Evolutionary conservation across 2,797 vertebrate genomes (phyloP).

Genomic region (Hafferia zeledoni): DNA sequence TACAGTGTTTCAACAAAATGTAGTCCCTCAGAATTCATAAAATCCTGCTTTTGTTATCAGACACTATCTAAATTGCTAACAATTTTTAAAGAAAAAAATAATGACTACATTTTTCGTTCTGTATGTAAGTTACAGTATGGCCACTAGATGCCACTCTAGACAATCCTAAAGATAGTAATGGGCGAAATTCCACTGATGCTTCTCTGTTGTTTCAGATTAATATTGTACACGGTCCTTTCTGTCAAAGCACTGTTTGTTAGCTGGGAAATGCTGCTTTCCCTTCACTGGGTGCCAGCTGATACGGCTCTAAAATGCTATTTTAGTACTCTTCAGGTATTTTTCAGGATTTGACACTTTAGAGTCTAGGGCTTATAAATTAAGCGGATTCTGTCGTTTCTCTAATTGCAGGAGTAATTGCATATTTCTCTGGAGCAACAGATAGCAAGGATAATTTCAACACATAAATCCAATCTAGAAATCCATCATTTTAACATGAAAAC

Average conservation of each 20-base stretch:
- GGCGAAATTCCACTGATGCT: not conserved
- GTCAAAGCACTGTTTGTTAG: not conserved
- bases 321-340: not conserved
- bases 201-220: not conserved
- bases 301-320: not conserved
- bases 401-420: not conserved
- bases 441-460: not conserved
- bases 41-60: not conserved
- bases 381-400: not conserved
- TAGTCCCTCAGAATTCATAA: not conserved
- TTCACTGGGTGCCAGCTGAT: not conserved
- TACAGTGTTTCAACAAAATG: not conserved
- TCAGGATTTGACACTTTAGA: not conserved
- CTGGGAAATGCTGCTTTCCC: not conserved
- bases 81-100: not conserved
- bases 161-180: not conserved
- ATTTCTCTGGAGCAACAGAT: not conserved
- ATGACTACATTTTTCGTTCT: accelerated
- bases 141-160: conserved; percentile 38
- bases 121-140: not conserved
- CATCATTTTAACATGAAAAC: not conserved
- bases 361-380: not conserved
- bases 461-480: not conserved
- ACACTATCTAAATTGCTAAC: not conserved
- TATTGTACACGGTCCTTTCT: not conserved